A percentile compares a stretch with the other conserved stretches of the same genome.
These are phyloP conservation scores for Sakesphorus luctuosus DNA, from an alignment of 2,113 vertebrate genomes.

Conservation along the genomic window DNA sequence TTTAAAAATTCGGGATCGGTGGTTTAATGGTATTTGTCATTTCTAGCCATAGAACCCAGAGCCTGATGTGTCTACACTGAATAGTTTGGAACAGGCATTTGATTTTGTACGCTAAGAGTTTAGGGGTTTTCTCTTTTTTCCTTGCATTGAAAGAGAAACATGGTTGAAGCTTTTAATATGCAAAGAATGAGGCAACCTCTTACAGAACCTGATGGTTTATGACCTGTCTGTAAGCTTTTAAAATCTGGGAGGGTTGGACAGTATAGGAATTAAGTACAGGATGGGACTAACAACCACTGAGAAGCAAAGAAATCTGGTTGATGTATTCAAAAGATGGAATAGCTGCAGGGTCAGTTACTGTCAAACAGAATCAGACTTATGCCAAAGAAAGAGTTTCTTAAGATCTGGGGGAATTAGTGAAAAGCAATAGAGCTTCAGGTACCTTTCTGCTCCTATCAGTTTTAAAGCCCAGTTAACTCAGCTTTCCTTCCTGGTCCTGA, in stretches of 20 bases:
- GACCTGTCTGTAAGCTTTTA: not conserved
- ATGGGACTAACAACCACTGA: not conserved
- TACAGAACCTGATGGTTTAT: not conserved
- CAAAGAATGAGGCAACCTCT: not conserved
- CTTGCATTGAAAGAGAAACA: not conserved
- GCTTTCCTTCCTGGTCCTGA: slow-evolving; percentile 1
- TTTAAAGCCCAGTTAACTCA: not conserved
- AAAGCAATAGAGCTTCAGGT: slow-evolving; percentile 30
- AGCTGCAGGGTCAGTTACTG: slow-evolving; percentile 24
- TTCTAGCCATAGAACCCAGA: not conserved
- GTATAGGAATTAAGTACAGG: not conserved
- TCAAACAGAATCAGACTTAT: slow-evolving; percentile 41
- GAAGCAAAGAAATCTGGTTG: not conserved
- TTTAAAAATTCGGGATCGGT: not conserved
- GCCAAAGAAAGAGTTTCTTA: slow-evolving; percentile 18
- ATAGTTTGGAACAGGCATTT: not conserved
- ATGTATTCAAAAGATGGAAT: slow-evolving; percentile 18
- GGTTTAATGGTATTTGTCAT: not conserved
- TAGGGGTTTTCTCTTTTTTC: not conserved
- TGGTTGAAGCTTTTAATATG: not conserved
- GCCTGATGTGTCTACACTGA: not conserved
- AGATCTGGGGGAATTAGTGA: slow-evolving; percentile 10
- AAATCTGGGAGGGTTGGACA: not conserved
- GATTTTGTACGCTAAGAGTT: not conserved
- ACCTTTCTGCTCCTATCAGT: slow-evolving; percentile 24